Evolutionary conservation across 1,140 invertebrate species (phyloP), one percentile per base, ranked within the genome.

Genomic region (Aphelenchoides besseyi): DNA sequence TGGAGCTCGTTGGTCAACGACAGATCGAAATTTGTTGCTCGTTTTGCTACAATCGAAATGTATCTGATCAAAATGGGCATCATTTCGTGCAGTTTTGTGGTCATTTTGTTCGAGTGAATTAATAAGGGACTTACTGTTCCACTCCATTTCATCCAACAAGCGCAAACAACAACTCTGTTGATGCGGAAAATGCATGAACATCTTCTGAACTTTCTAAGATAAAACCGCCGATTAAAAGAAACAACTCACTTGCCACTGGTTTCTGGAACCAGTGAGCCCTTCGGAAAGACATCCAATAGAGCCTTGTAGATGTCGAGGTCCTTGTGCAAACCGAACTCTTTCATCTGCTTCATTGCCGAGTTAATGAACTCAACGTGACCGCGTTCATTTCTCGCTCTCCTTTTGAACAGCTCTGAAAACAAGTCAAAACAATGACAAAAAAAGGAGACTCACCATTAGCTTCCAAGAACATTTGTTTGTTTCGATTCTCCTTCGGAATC

Each of bases 291-390:
- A 84, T 95, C 89, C 23, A 98, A 86, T 29, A 99, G 73, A 37
- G 89, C 87, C 86, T 97, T 97, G 83, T 98, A 99, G 0, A 90
- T 89, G 79, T 94, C 91, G 12, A 97, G 79, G 86, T 98, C 95
- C 83, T 91, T 90, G 54, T 95, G 88, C 0, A 87, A 78, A 0
- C 91, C 91, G 87, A 92, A 98, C 55, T 91, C 90, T 76, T 95
- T 89, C 91, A 98, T 92, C 76, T 91, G 88, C 54, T 90, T 89
- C 30, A 97, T 81, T 0, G 94, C 93, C 1, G 91, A 88, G 82
- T 92, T 90, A 74, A 98, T 94, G 86, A 98, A 98, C 79, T 96
- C 92, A 0, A 95, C 91, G 85, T 95, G n/a, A n/a, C n/a, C n/a
- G n/a, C n/a, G n/a, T n/a, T n/a, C n/a, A n/a, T n/a, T n/a, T n/a